A percentile compares a stretch with the other conserved stretches of the same genome.
These are phyloP conservation scores for Stigmatopora nigra DNA, from an alignment of 2,113 vertebrate genomes.

Conservation along the genomic window DNA sequence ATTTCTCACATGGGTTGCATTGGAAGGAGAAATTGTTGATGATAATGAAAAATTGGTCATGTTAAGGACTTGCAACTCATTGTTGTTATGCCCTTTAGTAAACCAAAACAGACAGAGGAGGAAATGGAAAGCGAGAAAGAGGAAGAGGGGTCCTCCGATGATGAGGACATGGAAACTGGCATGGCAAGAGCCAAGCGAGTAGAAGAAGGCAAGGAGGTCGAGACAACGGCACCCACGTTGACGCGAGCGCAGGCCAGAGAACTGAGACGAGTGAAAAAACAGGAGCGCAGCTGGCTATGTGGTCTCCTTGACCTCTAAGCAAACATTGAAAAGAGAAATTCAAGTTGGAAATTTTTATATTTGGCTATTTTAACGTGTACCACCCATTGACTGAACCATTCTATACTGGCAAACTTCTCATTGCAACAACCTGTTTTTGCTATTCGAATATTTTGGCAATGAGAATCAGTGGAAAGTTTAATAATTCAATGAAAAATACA, in stretches of 20 bases:
- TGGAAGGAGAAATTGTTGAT: conserved; percentile 10
- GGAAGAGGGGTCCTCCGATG: conserved; percentile 67
- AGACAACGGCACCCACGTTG: conserved; percentile 35
- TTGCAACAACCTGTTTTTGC: too few relatives aligned
- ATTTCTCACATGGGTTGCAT: background rate
- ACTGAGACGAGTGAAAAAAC: conserved; percentile 76
- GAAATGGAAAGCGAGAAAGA: conserved; percentile 79
- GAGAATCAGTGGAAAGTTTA: background rate
- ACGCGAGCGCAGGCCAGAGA: conserved; percentile 78
- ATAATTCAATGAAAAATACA: background rate
- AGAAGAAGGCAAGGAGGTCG: conserved; percentile 30
- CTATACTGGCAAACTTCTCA: background rate
- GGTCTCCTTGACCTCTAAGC: conserved; percentile 36
- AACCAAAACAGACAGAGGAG: conserved; percentile 57
- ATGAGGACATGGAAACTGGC: conserved; percentile 63
- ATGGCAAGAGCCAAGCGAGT: conserved; percentile 37
- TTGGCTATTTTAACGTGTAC: background rate
- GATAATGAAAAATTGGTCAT: conserved; percentile 28
- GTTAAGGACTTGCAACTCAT: background rate
- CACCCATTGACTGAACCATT: background rate
- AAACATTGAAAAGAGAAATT: background rate
- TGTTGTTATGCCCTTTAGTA: conserved; percentile 26
- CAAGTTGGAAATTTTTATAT: background rate
- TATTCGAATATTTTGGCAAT: background rate
- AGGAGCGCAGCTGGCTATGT: conserved; percentile 81